Base-by-base conservation (phyloP, 2,113 vertebrate genomes). In the Atherinomorus stipes region DNA sequence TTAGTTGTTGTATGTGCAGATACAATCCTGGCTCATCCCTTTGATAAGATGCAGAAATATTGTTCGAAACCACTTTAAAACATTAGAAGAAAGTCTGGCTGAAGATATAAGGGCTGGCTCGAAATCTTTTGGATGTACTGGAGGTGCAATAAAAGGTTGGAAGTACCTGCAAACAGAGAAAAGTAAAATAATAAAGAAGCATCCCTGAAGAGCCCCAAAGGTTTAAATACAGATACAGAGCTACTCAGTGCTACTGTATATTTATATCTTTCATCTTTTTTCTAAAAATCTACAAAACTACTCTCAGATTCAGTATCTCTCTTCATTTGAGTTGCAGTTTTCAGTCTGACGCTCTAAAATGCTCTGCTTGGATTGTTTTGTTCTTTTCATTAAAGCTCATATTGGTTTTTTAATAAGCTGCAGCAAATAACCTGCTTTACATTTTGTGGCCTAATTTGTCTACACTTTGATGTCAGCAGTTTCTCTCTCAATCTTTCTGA, bases 381-480 rank as follows among this genome's bases (percentile, higher is more conserved):
- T 23, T 47, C 16, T 53, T 56, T 47, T 63, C 67, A 60, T 79
- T 34, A 65, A 54, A 2, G 58, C 3, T 0, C 45, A 25, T 64
- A 11, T 51, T 21, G 12, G 2, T 15, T 78, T 67, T 59, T 61
- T 63, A 52, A 64, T 19, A 52, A 40, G 54, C 78, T 53, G 1
- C 64, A 50, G 37, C 7, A 16, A 44, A 34, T 28, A 74, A 42
- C 65, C 38, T 50, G 56, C 72, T 75, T 52, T 54, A 49, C 22
- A 78, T 59, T 71, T 77, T 60, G 62, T 76, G 84, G 72, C 82
- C 84, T 75, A 52, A 61, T 87, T 88, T 66, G 44, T 4, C 53
- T 16, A 7, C 65, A 64, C 73, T 85, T 83, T 78, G 71, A 78
- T 51, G 78, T 85, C 79, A 65, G 85, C 74, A 71, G 28, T 77